phyloP scores from a whole-genome alignment of 2,113 vertebrate genomes.

The Microcebus murinus region DNA sequence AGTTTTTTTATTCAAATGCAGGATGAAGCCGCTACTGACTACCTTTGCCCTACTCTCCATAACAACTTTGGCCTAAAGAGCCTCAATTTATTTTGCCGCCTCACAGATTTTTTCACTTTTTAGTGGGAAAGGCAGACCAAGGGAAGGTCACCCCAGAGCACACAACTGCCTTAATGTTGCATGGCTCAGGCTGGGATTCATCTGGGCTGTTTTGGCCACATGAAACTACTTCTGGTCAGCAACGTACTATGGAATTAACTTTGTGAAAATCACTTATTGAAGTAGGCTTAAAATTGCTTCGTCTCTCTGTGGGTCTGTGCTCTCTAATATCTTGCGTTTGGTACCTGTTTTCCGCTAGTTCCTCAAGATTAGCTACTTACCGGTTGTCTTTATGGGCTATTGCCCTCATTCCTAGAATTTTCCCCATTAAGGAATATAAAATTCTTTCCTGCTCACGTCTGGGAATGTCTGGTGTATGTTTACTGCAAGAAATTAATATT shows the following conservation, averaged over 20 bases:
- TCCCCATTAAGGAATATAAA: background rate
- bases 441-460: background rate
- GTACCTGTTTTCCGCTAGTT: background rate
- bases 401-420: background rate
- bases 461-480: background rate
- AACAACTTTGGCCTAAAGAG: background rate
- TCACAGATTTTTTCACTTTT: background rate
- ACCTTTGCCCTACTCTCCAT: background rate
- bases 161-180: background rate
- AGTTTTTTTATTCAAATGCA: background rate
- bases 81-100: background rate
- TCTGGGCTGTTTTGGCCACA: background rate
- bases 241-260: background rate
- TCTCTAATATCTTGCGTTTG: background rate
- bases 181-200: background rate
- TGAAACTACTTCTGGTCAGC: background rate
- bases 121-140: background rate
- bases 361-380: background rate
- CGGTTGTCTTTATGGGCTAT: background rate
- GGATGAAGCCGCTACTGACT: background rate
- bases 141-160: background rate
- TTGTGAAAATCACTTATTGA: background rate
- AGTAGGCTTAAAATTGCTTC: accelerated
- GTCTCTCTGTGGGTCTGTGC: background rate
- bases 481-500: background rate